Percentiles rank a stretch among this genome's conserved stretches.
These are phyloP conservation scores for Epizoanthus illoricatus DNA, from an alignment of 92 coral and sea anemone genomes.

Conservation along the genomic window DNA sequence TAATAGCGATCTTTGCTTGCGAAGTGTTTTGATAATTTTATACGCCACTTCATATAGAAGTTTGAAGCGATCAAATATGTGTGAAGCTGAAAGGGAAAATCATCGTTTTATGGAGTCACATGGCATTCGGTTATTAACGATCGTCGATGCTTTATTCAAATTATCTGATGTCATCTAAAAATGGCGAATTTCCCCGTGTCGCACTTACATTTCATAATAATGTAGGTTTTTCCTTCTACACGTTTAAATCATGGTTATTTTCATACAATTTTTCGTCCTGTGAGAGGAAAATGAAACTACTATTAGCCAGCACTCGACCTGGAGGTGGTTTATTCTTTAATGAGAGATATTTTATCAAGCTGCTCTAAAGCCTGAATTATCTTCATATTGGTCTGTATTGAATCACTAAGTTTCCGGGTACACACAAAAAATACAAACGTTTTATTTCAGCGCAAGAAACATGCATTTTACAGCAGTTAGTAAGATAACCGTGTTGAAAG, in stretches of 20 bases:
- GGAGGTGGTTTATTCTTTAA: no score
- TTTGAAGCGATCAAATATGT: background rate
- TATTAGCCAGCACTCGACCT: no score
- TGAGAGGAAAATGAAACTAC: background rate
- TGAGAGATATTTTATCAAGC: no score
- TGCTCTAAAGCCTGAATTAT: no score
- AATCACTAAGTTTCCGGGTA: no score
- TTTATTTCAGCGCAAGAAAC: no score
- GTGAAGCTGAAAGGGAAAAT: background rate
- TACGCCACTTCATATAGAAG: background rate
- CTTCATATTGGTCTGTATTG: no score
- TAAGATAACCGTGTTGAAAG: no score
- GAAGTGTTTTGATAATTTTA: background rate
- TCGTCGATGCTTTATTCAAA: slow-evolving; percentile 12
- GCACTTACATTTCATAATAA: slow-evolving; percentile 1
- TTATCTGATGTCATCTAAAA: slow-evolving; percentile 24
- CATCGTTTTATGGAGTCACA: background rate
- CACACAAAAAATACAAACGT: no score
- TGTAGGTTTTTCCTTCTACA: background rate
- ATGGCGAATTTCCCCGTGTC: slow-evolving; percentile 11
- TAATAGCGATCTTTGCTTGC: background rate
- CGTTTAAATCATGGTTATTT: background rate
- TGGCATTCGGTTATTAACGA: background rate
- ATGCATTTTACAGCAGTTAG: no score
- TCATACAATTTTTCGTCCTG: background rate